Percentiles rank a stretch among this genome's conserved stretches.
Conservation (phyloP, 2,113 vertebrate species). For the Sardina pilchardus region DNA sequence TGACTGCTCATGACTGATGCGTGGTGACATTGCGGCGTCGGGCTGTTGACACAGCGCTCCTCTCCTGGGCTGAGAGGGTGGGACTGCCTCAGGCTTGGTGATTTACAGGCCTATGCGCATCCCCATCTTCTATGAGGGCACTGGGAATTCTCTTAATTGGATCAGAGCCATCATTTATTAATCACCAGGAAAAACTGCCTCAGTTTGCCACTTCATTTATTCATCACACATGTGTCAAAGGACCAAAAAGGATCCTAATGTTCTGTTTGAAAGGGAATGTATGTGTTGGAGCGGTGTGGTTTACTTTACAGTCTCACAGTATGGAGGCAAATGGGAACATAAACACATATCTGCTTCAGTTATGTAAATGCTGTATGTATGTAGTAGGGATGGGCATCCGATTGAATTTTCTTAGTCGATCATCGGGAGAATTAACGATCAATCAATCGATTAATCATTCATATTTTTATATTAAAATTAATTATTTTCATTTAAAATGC, state of each 20-base stretch:
- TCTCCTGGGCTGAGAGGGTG: slow-evolving; percentile 70
- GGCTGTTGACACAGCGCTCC: slow-evolving; percentile 73
- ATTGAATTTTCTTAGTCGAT: too few relatives aligned
- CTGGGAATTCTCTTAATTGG: slow-evolving; percentile 70
- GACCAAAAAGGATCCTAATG: slow-evolving; percentile 50
- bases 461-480: too few relatives aligned
- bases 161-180: slow-evolving; percentile 74
- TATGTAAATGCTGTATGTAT: too few relatives aligned
- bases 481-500: too few relatives aligned
- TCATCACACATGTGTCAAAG: slow-evolving; percentile 69
- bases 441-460: too few relatives aligned
- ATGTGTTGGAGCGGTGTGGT: neutral
- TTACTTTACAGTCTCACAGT: neutral
- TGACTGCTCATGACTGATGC: slow-evolving; percentile 72
- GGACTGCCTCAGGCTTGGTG: slow-evolving; percentile 67
- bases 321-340: neutral
- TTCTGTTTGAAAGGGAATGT: slow-evolving; percentile 7
- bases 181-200: slow-evolving; percentile 64
- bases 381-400: too few relatives aligned
- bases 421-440: too few relatives aligned
- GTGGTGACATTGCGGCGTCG: slow-evolving; percentile 73
- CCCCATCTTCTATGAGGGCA: slow-evolving; percentile 59
- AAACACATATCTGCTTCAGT: neutral
- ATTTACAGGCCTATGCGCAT: slow-evolving; percentile 69
- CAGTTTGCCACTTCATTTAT: slow-evolving; percentile 65